These are phyloP conservation scores for Balanococcus diminutus DNA, from an alignment of 2,888 invertebrate species.

Conservation along the genomic window DNA sequence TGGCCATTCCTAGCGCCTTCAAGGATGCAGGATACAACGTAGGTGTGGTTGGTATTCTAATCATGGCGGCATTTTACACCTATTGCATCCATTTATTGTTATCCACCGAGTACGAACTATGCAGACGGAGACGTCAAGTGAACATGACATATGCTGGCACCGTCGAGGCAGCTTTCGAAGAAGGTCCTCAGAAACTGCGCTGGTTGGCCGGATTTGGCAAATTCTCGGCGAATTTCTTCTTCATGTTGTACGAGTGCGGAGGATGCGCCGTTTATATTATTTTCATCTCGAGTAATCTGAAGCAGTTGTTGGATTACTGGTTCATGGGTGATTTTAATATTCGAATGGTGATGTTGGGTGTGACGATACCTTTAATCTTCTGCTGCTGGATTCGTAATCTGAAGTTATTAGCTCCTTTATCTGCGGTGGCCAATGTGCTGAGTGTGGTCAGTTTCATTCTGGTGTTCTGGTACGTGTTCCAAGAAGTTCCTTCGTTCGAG, in stretches of 20 bases:
- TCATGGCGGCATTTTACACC: slow-evolving; percentile 87
- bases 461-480: slow-evolving; percentile 83
- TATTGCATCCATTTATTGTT: slow-evolving; percentile 93
- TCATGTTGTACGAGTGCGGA: slow-evolving; percentile 89
- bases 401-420: slow-evolving; percentile 86
- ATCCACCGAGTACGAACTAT: slow-evolving; percentile 63
- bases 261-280: slow-evolving; percentile 96
- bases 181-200: slow-evolving; percentile 68
- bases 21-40: slow-evolving; percentile 80
- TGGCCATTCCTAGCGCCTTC: slow-evolving; percentile 90
- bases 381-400: slow-evolving; percentile 84
- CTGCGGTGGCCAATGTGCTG: slow-evolving; percentile 83
- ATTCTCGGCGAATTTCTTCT: slow-evolving; percentile 73
- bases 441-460: slow-evolving; percentile 83
- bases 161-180: slow-evolving; percentile 76
- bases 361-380: slow-evolving; percentile 67
- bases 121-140: slow-evolving; percentile 64
- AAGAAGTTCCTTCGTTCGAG: slow-evolving; percentile 70
- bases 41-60: slow-evolving; percentile 78
- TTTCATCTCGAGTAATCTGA: slow-evolving; percentile 85
- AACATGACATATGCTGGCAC: slow-evolving; percentile 81
- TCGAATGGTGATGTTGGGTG: slow-evolving; percentile 58
- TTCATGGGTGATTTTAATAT: slow-evolving; percentile 50
- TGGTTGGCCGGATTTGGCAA: slow-evolving; percentile 62
- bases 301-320: slow-evolving; percentile 60